Evolutionary conservation across 64 coral and sea anemone species (phyloP), one percentile per base, ranked within the genome.

Genomic region (Orbicella faveolata): DNA sequence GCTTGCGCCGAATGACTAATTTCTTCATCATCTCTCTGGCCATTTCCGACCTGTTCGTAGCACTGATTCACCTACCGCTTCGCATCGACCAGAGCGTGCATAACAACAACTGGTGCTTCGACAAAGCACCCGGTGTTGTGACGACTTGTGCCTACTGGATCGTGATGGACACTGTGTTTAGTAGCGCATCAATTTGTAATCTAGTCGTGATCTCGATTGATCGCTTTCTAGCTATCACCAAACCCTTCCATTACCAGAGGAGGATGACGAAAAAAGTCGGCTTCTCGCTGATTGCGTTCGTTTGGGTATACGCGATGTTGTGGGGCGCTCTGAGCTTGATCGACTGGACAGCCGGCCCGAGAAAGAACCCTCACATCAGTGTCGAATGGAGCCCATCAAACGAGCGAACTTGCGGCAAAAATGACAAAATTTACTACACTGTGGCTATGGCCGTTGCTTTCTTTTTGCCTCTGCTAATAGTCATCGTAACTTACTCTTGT

Each of bases 201-300:
- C 67, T 97, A 36, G 95, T 88, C 21, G 36, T 97, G 37, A 97
- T 97, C 37, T 97, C 95, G 1, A 91, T 97, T 20, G 95, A 97
- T 41, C 95, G 95, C 9, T 97, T 84, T 62, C 75, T 97, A 74
- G 95, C 95, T 26, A 94, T 97, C 79, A 93, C 92, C 26, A 87
- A 97, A 41, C 95, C 95, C 13, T 97, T 97, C 36, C 37, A 83
- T 15, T 97, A 97, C 83, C 95, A 79, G 14, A 79, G 74, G n/a
- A 81, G 82, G 14, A 94, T 97, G 92, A 97, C 92, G 2, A 97
- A 91, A 26, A 90, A 61, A 41, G 89, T 91, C 70, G 92, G 91
- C 7, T 66, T 75, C 23, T 14, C 89, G 14, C 16, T 97, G 1
- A 90, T 94, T 63, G 87, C 76, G 26, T 36, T 94, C 37, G 95